phyloP scores from a whole-genome alignment of 2,113 vertebrate species.

The Lucifuga dentata region DNA sequence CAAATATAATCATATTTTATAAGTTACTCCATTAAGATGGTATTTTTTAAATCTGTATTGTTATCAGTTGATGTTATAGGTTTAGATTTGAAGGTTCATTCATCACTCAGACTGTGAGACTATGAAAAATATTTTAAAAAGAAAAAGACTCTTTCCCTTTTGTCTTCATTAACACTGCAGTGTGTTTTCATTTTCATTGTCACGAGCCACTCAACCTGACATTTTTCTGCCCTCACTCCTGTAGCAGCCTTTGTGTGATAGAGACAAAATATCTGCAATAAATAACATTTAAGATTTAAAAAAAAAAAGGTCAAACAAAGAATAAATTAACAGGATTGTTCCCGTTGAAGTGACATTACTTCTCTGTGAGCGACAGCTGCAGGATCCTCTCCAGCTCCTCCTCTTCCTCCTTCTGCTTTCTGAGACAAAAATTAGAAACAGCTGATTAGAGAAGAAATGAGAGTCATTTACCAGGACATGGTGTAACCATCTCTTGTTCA shows the following conservation, averaged over 20 bases:
- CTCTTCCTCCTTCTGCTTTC: constrained; percentile 83
- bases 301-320: constrained; percentile 64
- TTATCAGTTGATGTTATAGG: constrained; percentile 67
- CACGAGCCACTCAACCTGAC: constrained; percentile 16
- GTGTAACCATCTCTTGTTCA: too few relatives aligned
- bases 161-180: constrained; percentile 27
- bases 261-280: constrained; percentile 77
- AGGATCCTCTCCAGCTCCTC: constrained; percentile 93
- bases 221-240: constrained; percentile 36
- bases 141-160: constrained; percentile 60
- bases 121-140: constrained; percentile 70
- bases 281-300: constrained; percentile 78
- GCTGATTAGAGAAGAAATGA: not conserved
- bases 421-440: constrained; percentile 34
- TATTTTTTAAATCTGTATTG: constrained; percentile 61
- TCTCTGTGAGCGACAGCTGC: constrained; percentile 93
- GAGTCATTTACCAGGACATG: too few relatives aligned
- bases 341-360: constrained; percentile 80
- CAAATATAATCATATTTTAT: constrained; percentile 66
- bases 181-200: constrained; percentile 11
- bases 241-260: constrained; percentile 68
- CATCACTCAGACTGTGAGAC: constrained; percentile 76
- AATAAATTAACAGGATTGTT: constrained; percentile 79
- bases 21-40: constrained; percentile 63
- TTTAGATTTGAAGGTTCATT: constrained; percentile 71